Base-by-base conservation (phyloP, 2,888 invertebrate genomes). In the Escarpia spicata region DNA sequence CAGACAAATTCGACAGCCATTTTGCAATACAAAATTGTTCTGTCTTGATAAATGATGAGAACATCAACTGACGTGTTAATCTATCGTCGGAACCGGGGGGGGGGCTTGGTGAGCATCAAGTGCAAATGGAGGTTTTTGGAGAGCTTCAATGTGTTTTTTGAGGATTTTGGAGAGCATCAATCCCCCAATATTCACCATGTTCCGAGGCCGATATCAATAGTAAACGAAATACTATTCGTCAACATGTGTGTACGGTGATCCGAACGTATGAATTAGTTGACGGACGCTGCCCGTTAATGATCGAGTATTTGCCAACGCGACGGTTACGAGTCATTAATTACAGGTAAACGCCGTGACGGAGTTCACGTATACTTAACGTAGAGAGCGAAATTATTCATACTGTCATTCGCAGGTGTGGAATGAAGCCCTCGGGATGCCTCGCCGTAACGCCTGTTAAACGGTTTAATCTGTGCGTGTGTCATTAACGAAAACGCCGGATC, bases 301-400 rank as follows among this genome's bases (percentile, higher is more conserved):
- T 75, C 75, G n/a, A 15, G 75, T 75, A 75, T 19, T 75, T 75
- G 75, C 75, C 75, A 75, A 75, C 75, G 75, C 75, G 26, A 4
- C n/a, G 75, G 6, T n/a, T 1, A n/a, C 75, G 26, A 75, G 26
- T 75, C 19, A 75, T 75, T 75, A n/a, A 75, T 75, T 75, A 75
- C 75, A 26, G 26, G 75, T 15, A n/a, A 15, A 75, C 26, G 26
- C 19, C 26, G n/a, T 1, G 75, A n/a, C 75, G 26, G 6, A 19
- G 19, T 6, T 75, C 75, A 75, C 75, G 3, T 75, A 26, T 26
- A 75, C n/a, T 26, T 15, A 26, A 75, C 75, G 26, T 26, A n/a
- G 75, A 26, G 75, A 75, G 75, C 75, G 75, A 75, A 75, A 75
- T 75, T 26, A 75, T 75, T 75, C 75, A 75, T 75, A 75, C 75